Percentiles rank a stretch among this genome's conserved stretches.
phyloP scores from a whole-genome alignment of 2,113 vertebrate genomes.

The Erinaceus europaeus region DNA sequence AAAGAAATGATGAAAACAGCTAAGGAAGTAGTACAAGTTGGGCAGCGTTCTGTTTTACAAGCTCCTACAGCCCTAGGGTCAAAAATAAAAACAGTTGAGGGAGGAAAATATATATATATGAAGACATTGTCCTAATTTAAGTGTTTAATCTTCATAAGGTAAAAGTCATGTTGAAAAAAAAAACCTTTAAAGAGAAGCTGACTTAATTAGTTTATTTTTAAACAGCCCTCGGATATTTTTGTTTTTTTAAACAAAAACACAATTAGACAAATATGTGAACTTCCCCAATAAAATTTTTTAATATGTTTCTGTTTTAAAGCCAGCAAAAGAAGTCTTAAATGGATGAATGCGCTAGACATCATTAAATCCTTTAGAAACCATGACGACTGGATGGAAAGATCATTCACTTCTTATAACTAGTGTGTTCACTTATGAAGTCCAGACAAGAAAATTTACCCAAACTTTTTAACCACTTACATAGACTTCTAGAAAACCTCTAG shows the following conservation, averaged over 20 bases:
- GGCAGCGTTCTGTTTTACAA: neutral
- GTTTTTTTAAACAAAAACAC: conserved; percentile 42
- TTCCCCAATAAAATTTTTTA: conserved; percentile 33
- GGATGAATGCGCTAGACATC: neutral
- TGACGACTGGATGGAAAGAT: neutral
- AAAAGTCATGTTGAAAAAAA: conserved; percentile 16
- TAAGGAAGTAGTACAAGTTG: neutral
- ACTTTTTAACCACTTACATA: neutral
- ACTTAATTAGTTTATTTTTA: conserved; percentile 28
- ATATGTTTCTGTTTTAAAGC: conserved; percentile 46
- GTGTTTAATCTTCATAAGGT: conserved; percentile 10
- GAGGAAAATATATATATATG: neutral
- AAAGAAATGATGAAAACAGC: neutral
- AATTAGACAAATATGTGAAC: conserved; percentile 51
- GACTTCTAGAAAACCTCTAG: neutral
- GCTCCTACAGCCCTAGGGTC: neutral
- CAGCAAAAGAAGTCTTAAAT: neutral
- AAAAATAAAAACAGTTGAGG: neutral
- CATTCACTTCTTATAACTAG: neutral
- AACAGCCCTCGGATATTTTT: conserved; percentile 13
- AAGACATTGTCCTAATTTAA: neutral
- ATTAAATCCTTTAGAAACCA: neutral
- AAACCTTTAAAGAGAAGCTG: conserved; percentile 27
- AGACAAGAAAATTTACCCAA: neutral
- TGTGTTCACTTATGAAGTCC: neutral